phyloP scores from a whole-genome alignment of 2,888 invertebrate genomes.

The Agapetus fuscipes region DNA sequence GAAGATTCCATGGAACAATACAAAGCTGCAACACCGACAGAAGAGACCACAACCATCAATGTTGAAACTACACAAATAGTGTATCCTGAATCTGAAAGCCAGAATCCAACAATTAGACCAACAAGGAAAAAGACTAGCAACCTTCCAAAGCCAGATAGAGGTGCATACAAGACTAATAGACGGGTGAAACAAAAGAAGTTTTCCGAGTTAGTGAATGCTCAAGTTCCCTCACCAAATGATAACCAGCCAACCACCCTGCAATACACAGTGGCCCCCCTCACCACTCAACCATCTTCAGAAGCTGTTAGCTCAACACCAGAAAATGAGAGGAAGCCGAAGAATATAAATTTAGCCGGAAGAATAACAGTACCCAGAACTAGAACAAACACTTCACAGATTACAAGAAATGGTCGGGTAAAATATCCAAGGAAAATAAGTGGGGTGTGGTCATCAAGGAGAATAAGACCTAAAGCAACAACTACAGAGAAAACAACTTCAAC shows the following conservation, averaged over 20 bases:
- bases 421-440: no score
- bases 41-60: constrained; percentile 2
- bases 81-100: constrained; percentile 1
- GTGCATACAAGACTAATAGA: constrained; percentile 8
- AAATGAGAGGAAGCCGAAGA: no score
- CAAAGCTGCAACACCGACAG: neutral
- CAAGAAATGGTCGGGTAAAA: no score
- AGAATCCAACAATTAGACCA: neutral
- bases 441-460: no score
- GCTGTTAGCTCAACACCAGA: no score
- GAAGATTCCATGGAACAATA: constrained; percentile 2
- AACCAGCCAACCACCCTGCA: constrained; percentile 22
- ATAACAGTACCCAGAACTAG: no score
- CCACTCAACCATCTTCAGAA: no score
- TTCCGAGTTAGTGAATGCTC: constrained; percentile 29
- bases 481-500: neutral
- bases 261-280: constrained; percentile 23
- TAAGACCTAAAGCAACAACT: neutral
- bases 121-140: neutral
- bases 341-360: no score
- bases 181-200: constrained; percentile 19
- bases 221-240: constrained; percentile 28
- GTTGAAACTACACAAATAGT: constrained; percentile 5
- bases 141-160: neutral
- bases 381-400: no score